Conservation (phyloP, 2,797 vertebrate genomes). For the Urosaurus nigricauda region DNA sequence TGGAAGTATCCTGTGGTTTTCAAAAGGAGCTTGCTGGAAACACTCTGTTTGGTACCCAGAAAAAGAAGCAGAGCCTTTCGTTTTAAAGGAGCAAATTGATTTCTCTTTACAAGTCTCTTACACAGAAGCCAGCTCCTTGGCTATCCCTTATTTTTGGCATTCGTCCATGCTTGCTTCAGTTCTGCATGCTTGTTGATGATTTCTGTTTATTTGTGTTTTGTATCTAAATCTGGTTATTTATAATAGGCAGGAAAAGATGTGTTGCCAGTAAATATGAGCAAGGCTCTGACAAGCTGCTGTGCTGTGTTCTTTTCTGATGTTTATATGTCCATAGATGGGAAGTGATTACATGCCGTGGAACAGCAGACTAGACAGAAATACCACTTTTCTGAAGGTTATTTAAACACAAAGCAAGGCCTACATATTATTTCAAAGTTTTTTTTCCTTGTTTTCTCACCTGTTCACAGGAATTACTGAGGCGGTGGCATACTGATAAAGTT, state of each 20-base stretch:
- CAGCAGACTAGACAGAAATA: constrained; percentile 56
- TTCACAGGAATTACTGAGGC: constrained; percentile 1
- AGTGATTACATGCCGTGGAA: neutral
- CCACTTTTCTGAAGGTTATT: constrained; percentile 61
- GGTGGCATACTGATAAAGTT: neutral
- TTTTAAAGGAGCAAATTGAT: constrained; percentile 4
- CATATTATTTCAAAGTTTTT: constrained; percentile 34
- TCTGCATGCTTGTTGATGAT: constrained; percentile 49
- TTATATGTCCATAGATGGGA: constrained; percentile 64
- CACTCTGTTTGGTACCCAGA: neutral
- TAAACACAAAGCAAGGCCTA: constrained; percentile 59
- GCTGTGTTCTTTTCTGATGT: constrained; percentile 61
- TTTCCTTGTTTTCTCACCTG: constrained; percentile 13
- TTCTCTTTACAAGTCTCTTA: constrained; percentile 46
- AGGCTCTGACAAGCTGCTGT: constrained; percentile 56
- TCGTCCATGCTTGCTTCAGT: constrained; percentile 39
- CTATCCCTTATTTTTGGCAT: constrained; percentile 46
- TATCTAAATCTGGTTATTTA: constrained; percentile 65
- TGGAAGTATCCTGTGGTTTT: constrained; percentile 18
- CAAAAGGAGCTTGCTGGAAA: constrained; percentile 17
- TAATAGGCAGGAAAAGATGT: constrained; percentile 38
- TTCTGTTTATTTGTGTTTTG: constrained; percentile 59
- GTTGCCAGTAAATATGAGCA: constrained; percentile 61
- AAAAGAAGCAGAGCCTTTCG: constrained; percentile 8
- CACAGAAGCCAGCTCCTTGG: constrained; percentile 38